Evolutionary conservation across 2,888 invertebrate species (phyloP).

Genomic region (Drosophila prostipennis): DNA sequence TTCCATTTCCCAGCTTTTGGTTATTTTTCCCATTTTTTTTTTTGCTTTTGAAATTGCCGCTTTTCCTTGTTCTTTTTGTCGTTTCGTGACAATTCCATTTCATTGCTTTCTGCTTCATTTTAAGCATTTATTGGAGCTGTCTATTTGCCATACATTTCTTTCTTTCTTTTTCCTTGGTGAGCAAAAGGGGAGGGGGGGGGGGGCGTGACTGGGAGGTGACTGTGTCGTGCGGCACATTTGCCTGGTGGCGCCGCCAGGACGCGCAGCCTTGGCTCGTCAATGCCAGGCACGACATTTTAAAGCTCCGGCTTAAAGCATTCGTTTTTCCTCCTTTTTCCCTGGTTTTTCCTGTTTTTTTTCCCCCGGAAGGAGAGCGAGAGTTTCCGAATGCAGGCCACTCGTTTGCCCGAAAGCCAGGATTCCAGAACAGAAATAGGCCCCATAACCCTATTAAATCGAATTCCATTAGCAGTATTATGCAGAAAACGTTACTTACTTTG

Average conservation of each 20-base stretch:
- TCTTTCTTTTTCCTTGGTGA: background rate
- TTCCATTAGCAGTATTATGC: background rate
- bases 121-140: conserved; percentile 74
- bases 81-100: conserved; percentile 77
- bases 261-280: conserved; percentile 68
- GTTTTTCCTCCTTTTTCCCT: too few species aligned
- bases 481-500: too few species aligned
- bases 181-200: background rate
- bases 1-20: conserved; percentile 40
- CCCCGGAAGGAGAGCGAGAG: background rate
- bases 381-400: conserved; percentile 24
- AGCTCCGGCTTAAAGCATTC: conserved; percentile 50
- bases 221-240: conserved; percentile 73
- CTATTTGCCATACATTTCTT: conserved; percentile 55
- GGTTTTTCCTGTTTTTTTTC: background rate
- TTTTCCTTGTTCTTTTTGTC: conserved; percentile 26
- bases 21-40: conserved; percentile 31
- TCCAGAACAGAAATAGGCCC: background rate
- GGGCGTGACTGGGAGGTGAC: conserved; percentile 38
- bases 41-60: conserved; percentile 11
- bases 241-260: conserved; percentile 71
- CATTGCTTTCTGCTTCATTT: conserved; percentile 76
- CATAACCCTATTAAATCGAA: background rate
- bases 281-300: conserved; percentile 59
- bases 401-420: background rate